Percentiles rank a stretch among this genome's conserved stretches.
Conservation (phyloP, 2,888 invertebrate species). For the Cylindroiulus punctatus region DNA sequence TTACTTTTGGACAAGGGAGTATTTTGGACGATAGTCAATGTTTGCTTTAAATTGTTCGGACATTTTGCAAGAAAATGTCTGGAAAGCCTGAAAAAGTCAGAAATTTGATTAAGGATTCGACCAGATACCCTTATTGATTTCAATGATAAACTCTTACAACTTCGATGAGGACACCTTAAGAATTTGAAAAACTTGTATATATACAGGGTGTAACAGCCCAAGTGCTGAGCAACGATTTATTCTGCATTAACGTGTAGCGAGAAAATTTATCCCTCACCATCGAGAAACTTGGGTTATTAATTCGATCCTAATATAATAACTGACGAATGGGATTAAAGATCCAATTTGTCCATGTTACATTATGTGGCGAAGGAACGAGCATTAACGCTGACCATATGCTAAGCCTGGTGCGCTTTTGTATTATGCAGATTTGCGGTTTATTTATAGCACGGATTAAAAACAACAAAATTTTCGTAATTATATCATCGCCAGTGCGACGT, state of each 20-base stretch:
- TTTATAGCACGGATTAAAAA: neutral
- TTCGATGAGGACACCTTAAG: too few relatives aligned
- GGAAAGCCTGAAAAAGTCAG: too few relatives aligned
- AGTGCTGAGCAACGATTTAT: too few relatives aligned
- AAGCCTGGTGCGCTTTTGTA: neutral
- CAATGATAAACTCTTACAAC: too few relatives aligned
- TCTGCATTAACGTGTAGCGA: neutral
- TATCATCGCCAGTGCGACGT: neutral
- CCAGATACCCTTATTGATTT: too few relatives aligned
- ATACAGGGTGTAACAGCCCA: too few relatives aligned
- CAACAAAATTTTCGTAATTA: neutral
- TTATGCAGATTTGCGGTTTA: slow-evolving; percentile 19
- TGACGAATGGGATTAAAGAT: neutral
- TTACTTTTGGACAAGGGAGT: too few relatives aligned
- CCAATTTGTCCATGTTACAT: neutral
- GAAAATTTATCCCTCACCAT: neutral
- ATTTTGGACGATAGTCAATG: too few relatives aligned
- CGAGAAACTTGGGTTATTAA: neutral
- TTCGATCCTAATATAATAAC: neutral
- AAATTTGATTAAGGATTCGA: too few relatives aligned
- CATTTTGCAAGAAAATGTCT: too few relatives aligned
- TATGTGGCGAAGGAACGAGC: neutral
- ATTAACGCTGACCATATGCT: neutral
- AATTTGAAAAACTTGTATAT: too few relatives aligned
- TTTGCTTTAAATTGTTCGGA: too few relatives aligned